Evolutionary conservation across 2,888 invertebrate species (phyloP).

Genomic region (Trichogramma dendrolimi): DNA sequence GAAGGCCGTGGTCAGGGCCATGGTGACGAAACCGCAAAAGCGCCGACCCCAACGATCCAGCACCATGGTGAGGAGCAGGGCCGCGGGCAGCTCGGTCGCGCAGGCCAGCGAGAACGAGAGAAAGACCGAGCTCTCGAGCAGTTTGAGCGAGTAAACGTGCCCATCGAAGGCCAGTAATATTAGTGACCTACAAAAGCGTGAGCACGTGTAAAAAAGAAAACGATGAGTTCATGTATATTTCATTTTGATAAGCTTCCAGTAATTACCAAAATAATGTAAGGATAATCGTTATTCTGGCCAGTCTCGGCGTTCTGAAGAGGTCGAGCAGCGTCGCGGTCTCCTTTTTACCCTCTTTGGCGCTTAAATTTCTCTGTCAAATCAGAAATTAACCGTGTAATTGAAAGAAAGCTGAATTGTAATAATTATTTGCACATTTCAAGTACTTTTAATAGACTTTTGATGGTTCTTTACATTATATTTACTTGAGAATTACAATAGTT

Average conservation of each 20-base stretch:
- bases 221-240: background rate
- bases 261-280: conserved; percentile 53
- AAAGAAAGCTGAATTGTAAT: no score
- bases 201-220: background rate
- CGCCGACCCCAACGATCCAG: conserved; percentile 78
- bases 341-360: conserved; percentile 38
- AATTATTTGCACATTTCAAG: background rate
- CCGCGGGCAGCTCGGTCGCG: conserved; percentile 79
- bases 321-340: conserved; percentile 50
- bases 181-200: conserved; percentile 57
- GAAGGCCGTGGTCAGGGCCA: conserved; percentile 73
- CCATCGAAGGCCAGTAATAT: conserved; percentile 82
- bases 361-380: conserved; percentile 44
- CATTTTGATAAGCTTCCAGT: background rate
- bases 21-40: conserved; percentile 76
- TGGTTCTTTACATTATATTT: background rate
- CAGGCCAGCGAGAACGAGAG: conserved; percentile 79
- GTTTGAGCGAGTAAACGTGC: conserved; percentile 80
- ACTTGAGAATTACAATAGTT: background rate
- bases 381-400: background rate
- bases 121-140: conserved; percentile 75
- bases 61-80: conserved; percentile 70
- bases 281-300: conserved; percentile 53
- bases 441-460: background rate
- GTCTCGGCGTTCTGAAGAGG: conserved; percentile 52